A percentile compares a stretch with the other conserved stretches of the same genome.
Evolutionary conservation across 2,113 vertebrate genomes (phyloP).

Genomic region (Columbina picui): DNA sequence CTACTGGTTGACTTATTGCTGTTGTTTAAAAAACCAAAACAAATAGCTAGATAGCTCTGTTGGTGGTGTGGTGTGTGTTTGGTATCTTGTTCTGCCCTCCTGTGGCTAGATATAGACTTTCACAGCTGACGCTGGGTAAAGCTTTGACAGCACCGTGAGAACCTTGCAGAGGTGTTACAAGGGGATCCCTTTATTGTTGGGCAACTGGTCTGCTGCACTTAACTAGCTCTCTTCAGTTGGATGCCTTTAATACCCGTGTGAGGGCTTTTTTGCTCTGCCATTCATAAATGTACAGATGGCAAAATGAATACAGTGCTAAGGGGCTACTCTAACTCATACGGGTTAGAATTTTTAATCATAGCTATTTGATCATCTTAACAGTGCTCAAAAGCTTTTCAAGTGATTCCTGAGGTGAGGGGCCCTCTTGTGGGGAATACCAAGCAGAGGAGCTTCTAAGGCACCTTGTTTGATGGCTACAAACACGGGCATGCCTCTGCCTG

Average conservation of each 20-base stretch:
- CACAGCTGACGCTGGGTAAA: not conserved
- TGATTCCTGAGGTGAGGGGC: not conserved
- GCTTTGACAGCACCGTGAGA: not conserved
- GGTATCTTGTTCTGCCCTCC: not conserved
- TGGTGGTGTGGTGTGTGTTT: not conserved
- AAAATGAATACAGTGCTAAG: not conserved
- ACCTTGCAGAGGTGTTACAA: not conserved
- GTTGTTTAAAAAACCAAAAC: not conserved
- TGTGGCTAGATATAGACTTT: not conserved
- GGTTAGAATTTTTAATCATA: not conserved
- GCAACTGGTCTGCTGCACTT: not conserved
- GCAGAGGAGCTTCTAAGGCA: not conserved
- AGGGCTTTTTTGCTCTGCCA: not conserved
- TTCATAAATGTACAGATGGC: not conserved
- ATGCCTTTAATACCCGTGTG: not conserved
- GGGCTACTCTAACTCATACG: rapidly evolving
- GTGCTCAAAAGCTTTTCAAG: not conserved
- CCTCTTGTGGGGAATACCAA: not conserved
- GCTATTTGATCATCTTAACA: not conserved
- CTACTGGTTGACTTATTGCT: not conserved
- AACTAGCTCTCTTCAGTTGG: not conserved
- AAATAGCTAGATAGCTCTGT: not conserved
- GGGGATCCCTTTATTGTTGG: not conserved
- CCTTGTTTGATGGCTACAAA: not conserved
- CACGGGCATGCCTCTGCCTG: not conserved